Evolutionary conservation across 2,797 vertebrate genomes (phyloP).

Genomic region (Crax fasciolata): DNA sequence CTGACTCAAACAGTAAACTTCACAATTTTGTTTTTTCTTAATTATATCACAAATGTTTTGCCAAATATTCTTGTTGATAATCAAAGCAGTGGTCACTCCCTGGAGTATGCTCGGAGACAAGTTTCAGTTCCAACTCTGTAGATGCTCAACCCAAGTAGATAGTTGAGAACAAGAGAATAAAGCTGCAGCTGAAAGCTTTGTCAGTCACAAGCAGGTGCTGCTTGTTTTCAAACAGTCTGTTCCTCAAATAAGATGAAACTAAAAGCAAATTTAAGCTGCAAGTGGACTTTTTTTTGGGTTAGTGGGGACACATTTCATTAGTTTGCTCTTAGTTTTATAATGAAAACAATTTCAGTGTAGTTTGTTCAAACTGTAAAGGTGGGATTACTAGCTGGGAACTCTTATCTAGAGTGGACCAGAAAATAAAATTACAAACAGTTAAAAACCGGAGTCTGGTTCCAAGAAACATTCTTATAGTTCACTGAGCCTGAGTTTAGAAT

Average conservation of each 20-base stretch:
- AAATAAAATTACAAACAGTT: neutral
- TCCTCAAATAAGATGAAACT: neutral
- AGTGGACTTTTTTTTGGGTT: neutral
- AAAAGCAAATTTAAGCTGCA: neutral
- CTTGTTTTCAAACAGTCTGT: neutral
- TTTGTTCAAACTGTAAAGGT: neutral
- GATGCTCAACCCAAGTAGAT: neutral
- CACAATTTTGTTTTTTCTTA: constrained; percentile 66
- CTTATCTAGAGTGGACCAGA: neutral
- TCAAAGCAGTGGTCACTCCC: neutral
- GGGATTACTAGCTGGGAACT: neutral
- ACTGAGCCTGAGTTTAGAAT: neutral
- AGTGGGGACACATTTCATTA: neutral
- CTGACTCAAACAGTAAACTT: constrained; percentile 64
- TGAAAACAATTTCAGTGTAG: neutral
- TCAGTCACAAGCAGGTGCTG: neutral
- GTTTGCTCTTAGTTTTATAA: neutral
- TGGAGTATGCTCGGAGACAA: rapidly evolving
- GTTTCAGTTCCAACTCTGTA: neutral
- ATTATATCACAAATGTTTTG: constrained; percentile 44
- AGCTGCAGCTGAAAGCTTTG: neutral
- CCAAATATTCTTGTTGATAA: constrained; percentile 56
- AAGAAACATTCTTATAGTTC: neutral
- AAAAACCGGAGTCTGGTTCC: neutral
- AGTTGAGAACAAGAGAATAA: neutral